Base-by-base conservation (phyloP, 2,888 invertebrate genomes). In the Cartodere bifasciata region DNA sequence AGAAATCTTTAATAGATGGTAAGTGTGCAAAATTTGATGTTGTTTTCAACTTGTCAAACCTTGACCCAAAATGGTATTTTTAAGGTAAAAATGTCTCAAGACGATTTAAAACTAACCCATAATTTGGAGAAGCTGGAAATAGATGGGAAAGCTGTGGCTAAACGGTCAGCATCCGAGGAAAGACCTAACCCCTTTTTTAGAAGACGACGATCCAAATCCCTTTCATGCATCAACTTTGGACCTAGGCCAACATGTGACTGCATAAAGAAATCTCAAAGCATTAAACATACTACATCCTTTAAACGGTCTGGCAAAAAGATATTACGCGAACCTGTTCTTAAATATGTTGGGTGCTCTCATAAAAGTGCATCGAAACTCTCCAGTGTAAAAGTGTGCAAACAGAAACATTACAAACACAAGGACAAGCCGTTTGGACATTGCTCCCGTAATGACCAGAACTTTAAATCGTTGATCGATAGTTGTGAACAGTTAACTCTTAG, bases 311-410 rank as follows among this genome's bases (percentile, higher is more conserved):
- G 41, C 34, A 50, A 54, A 39, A 68, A 64, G 54, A 53, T 72
- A 36, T 49, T 73, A 16, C 68, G 64, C 41, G 70, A 72, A 43
- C 72, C 72, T 17, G 58, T 69, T 28, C 51, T 72, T 38, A 68
- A 67, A 48, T 56, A 70, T 40, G 49, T 70, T 16, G 55, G 49
- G 44, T 56, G 52, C 39, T 38, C 42, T 28, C 49, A 53, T 33
- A 46, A 35, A 28, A 31, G 36, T 23, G 28, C 29, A 21, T 31
- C 36, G 22, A 38, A 37, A 32, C 16, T 22, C 12, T 23, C 36
- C 9, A 23, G 26, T 13, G 31, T 34, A 13, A n/a, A n/a, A n/a
- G n/a, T n/a, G n/a, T n/a, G n/a, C n/a, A n/a, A n/a, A n/a, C 34
- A 36, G 13, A 34, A 21, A 16, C 23, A 27, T 7, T 35, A 38